Evolutionary conservation across 2,888 invertebrate genomes (phyloP).

Genomic region (Lithophane semibrunnea): DNA sequence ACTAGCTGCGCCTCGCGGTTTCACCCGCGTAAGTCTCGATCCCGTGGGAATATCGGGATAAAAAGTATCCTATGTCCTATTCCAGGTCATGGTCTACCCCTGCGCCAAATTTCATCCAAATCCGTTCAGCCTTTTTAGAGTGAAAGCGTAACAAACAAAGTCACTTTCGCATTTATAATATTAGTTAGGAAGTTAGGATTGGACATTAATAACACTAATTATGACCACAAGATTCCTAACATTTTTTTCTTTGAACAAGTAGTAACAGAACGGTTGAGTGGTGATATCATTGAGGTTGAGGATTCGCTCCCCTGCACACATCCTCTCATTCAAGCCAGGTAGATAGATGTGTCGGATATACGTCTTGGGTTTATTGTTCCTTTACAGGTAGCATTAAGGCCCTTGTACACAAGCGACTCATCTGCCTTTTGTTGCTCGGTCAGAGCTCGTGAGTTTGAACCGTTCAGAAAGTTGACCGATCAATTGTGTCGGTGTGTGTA

Average conservation of each 20-base stretch:
- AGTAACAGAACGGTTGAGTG: slow-evolving; percentile 46
- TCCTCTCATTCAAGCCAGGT: slow-evolving; percentile 72
- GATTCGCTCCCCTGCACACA: slow-evolving; percentile 62
- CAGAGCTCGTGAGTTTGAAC: background rate
- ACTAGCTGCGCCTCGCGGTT: background rate
- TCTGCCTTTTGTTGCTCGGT: slow-evolving; percentile 14
- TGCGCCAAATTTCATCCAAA: too few relatives aligned
- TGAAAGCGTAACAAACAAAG: too few relatives aligned
- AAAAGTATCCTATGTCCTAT: too few relatives aligned
- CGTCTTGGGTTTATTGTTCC: slow-evolving; percentile 59
- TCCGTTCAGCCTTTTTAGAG: too few relatives aligned
- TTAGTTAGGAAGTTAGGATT: too few relatives aligned
- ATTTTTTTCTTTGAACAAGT: slow-evolving; percentile 41
- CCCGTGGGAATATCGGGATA: too few relatives aligned
- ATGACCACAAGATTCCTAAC: background rate
- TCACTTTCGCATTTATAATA: too few relatives aligned
- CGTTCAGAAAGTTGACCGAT: background rate
- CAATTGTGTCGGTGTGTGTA: slow-evolving; percentile 7
- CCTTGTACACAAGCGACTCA: slow-evolving; percentile 26
- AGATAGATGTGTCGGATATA: slow-evolving; percentile 61
- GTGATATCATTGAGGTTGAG: slow-evolving; percentile 65
- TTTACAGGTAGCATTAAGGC: slow-evolving; percentile 54
- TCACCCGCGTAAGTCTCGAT: too few relatives aligned
- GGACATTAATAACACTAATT: background rate
- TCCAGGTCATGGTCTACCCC: too few relatives aligned